Percentiles rank a stretch among this genome's conserved stretches.
Evolutionary conservation across 2,888 invertebrate species (phyloP).

Genomic region (Diaprepes abbreviatus): DNA sequence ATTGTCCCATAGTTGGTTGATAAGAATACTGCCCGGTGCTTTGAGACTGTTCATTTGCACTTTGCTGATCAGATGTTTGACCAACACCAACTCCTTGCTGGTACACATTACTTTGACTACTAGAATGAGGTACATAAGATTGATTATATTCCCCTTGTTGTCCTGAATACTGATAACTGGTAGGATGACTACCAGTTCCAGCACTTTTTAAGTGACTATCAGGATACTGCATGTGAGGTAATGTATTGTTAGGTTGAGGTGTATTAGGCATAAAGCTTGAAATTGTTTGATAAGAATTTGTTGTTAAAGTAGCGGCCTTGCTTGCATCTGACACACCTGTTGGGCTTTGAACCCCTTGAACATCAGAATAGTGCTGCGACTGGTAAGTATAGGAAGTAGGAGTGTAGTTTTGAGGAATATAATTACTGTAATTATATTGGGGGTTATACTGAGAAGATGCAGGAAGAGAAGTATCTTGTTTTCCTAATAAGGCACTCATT

Average conservation of each 20-base stretch:
- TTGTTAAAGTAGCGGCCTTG: slow-evolving; percentile 56
- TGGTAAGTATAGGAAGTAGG: slow-evolving; percentile 43
- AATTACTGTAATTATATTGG: slow-evolving; percentile 50
- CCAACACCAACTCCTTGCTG: slow-evolving; percentile 5
- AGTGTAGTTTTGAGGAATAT: slow-evolving; percentile 54
- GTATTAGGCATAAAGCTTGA: slow-evolving; percentile 49
- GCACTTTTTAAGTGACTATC: slow-evolving; percentile 19
- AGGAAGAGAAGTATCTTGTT: slow-evolving; percentile 9
- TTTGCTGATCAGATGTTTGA: slow-evolving; percentile 16
- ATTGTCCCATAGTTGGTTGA: slow-evolving; percentile 12
- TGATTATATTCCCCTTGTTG: slow-evolving; percentile 11
- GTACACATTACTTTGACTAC: slow-evolving; percentile 14
- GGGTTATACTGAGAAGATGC: slow-evolving; percentile 27
- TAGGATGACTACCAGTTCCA: background rate
- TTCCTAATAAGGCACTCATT: slow-evolving; percentile 36
- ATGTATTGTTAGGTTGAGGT: slow-evolving; percentile 30
- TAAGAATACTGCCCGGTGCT: background rate
- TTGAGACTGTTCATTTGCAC: slow-evolving; percentile 1
- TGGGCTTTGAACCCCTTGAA: slow-evolving; percentile 30
- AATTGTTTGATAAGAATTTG: slow-evolving; percentile 56
- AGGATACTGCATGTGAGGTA: slow-evolving; percentile 50
- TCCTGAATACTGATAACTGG: slow-evolving; percentile 10
- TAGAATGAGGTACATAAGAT: background rate
- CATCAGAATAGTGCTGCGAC: slow-evolving; percentile 37
- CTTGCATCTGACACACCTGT: slow-evolving; percentile 46